Conservation (phyloP, 2,888 invertebrate species). For the Calameuta idolon region DNA sequence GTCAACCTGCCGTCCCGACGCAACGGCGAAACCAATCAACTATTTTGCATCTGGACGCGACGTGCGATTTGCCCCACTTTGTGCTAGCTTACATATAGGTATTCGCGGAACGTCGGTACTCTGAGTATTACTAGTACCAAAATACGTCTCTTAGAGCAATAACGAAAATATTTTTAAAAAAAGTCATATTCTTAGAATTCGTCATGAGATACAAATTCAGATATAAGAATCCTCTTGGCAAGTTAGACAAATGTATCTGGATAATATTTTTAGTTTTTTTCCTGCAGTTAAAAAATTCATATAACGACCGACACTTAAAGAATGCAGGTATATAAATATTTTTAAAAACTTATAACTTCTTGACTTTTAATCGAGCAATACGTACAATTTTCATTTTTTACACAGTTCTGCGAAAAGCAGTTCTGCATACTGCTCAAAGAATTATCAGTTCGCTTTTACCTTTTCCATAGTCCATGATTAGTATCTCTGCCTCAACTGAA, state of each 20-base stretch:
- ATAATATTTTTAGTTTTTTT: too few species aligned
- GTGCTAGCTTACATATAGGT: background rate
- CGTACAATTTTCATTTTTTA: background rate
- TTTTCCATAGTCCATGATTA: background rate
- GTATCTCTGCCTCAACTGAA: background rate
- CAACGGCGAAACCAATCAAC: slow-evolving; percentile 44
- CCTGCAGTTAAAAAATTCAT: background rate
- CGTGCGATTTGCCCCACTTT: slow-evolving; percentile 38
- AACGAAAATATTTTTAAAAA: background rate
- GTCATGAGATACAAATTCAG: background rate
- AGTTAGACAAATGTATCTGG: background rate
- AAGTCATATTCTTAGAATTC: background rate
- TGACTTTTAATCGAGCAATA: too few species aligned
- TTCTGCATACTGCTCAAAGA: background rate
- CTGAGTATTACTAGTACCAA: background rate
- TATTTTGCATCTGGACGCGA: slow-evolving; percentile 44
- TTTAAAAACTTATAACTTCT: too few species aligned
- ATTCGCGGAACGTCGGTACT: background rate
- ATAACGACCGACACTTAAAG: background rate
- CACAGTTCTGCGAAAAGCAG: background rate
- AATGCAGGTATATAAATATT: background rate
- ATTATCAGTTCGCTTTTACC: background rate
- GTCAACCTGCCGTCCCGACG: slow-evolving; percentile 2
- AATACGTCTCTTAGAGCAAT: background rate
- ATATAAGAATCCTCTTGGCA: background rate